These are phyloP conservation scores for Ochlodes sylvanus DNA, from an alignment of 2,888 invertebrate genomes.

Conservation along the genomic window DNA sequence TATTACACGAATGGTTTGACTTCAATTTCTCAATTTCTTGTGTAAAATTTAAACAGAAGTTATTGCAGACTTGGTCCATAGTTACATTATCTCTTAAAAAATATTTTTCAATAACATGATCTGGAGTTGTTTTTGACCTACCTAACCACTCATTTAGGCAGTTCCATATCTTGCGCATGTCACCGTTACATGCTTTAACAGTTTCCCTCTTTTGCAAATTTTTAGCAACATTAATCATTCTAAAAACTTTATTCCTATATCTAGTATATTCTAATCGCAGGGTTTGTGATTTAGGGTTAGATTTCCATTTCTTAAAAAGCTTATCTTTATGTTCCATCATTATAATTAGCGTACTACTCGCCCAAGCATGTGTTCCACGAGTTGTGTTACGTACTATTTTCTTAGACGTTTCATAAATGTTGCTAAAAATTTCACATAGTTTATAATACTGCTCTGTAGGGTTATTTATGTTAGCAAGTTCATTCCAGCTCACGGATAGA, in stretches of 20 bases:
- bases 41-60: constrained; percentile 10
- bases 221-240: constrained; percentile 3
- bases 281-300: background rate
- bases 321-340: constrained; percentile 3
- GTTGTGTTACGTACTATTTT: background rate
- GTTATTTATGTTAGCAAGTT: background rate
- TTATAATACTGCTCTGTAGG: background rate
- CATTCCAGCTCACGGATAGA: background rate
- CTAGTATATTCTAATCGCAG: background rate
- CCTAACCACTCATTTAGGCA: background rate
- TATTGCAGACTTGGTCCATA: background rate
- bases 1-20: constrained; percentile 13
- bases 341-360: background rate
- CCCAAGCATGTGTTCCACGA: background rate
- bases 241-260: background rate
- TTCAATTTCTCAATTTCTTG: constrained; percentile 11
- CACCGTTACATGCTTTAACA: background rate
- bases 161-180: background rate
- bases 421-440: background rate
- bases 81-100: background rate
- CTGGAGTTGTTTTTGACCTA: background rate
- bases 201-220: background rate
- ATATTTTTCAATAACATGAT: background rate
- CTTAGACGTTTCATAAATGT: background rate
- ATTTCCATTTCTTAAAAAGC: background rate